These are phyloP conservation scores for Pseudochirops cupreus DNA, from an alignment of 2,797 vertebrate genomes.

Conservation along the genomic window DNA sequence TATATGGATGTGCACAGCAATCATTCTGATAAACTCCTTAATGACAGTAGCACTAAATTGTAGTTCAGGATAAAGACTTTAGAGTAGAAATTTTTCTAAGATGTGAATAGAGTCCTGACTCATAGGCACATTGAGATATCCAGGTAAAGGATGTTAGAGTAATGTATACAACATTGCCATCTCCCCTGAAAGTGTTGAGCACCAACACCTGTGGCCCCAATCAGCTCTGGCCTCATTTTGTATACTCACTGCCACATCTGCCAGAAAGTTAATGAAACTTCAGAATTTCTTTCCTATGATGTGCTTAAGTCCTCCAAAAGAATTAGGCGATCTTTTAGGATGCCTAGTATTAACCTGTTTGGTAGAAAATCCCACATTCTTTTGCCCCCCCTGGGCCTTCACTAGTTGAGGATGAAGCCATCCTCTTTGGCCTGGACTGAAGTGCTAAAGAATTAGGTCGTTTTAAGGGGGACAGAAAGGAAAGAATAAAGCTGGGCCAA, in stretches of 20 bases:
- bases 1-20: neutral
- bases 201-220: slow-evolving; percentile 28
- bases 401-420: slow-evolving; percentile 31
- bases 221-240: neutral
- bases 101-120: slow-evolving; percentile 25
- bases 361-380: neutral
- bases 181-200: slow-evolving; percentile 39
- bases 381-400: slow-evolving; percentile 32
- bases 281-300: slow-evolving; percentile 48
- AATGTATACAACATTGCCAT: slow-evolving; percentile 4
- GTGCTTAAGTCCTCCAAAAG: slow-evolving; percentile 31
- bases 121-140: slow-evolving; percentile 49
- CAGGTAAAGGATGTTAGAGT: slow-evolving; percentile 14
- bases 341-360: neutral
- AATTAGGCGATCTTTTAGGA: slow-evolving; percentile 55
- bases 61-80: slow-evolving; percentile 38
- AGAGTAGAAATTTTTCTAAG: slow-evolving; percentile 34
- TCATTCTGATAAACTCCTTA: slow-evolving; percentile 8
- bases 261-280: slow-evolving; percentile 43
- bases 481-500: slow-evolving; percentile 33
- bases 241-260: slow-evolving; percentile 9
- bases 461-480: slow-evolving; percentile 32
- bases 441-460: slow-evolving; percentile 50
- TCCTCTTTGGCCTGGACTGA: slow-evolving; percentile 31
- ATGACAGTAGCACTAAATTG: slow-evolving; percentile 26